Percentiles rank a stretch among this genome's conserved stretches.
These are phyloP conservation scores for Pyrgilauda ruficollis DNA, from an alignment of 2,113 vertebrate genomes.

Conservation along the genomic window DNA sequence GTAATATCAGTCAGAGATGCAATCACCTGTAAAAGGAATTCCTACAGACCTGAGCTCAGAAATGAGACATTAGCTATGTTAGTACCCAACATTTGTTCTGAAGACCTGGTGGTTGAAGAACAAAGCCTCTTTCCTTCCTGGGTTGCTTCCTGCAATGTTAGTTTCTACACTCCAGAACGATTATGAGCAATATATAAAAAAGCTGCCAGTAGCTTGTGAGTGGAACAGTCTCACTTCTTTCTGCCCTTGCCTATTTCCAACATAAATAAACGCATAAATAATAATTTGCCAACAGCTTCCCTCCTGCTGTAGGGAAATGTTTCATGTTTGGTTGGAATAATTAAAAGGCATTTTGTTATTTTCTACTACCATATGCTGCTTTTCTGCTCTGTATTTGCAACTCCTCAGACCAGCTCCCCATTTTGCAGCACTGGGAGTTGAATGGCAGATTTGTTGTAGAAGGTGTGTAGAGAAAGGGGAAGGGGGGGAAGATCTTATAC, in stretches of 20 bases:
- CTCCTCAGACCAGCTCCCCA: background rate
- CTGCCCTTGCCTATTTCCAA: background rate
- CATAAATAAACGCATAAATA: conserved; percentile 38
- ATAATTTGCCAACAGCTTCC: background rate
- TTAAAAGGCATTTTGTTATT: conserved; percentile 10
- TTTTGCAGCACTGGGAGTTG: background rate
- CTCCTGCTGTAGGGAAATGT: background rate
- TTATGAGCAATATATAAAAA: background rate
- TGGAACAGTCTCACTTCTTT: background rate
- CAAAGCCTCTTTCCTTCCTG: background rate
- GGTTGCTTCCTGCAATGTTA: background rate
- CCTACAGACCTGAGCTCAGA: background rate
- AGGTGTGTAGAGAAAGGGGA: background rate
- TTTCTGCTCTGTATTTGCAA: background rate
- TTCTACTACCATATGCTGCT: conserved; percentile 6
- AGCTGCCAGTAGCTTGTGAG: background rate
- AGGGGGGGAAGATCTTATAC: background rate
- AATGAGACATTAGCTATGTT: background rate
- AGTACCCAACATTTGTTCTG: background rate
- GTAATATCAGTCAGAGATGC: background rate
- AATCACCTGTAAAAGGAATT: background rate
- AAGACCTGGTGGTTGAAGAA: background rate
- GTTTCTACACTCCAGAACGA: background rate
- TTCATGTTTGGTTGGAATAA: conserved; percentile 9
- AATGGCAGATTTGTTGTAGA: background rate